phyloP scores from a whole-genome alignment of 2,113 vertebrate genomes.

The Canis aureus region DNA sequence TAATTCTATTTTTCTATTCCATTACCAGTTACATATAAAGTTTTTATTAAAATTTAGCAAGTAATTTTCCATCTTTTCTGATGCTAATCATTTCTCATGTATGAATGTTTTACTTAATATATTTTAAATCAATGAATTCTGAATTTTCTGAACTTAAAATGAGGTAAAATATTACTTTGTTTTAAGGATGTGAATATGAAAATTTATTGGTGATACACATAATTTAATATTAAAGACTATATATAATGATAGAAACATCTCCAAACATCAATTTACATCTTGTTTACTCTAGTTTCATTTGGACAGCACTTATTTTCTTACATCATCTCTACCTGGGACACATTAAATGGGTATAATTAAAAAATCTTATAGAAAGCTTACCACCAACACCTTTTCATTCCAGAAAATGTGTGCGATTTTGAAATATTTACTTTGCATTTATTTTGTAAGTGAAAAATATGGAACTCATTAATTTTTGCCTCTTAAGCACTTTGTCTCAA shows the following conservation, averaged over 20 bases:
- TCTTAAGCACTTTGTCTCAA: not conserved
- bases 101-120: not conserved
- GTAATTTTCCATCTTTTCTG: constrained; percentile 14
- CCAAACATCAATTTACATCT: not conserved
- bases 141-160: constrained; percentile 48
- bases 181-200: not conserved
- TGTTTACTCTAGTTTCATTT: constrained; percentile 12
- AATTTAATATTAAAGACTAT: not conserved
- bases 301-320: constrained; percentile 22
- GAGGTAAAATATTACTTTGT: not conserved
- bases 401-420: constrained; percentile 6
- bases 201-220: not conserved
- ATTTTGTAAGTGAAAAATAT: constrained; percentile 23
- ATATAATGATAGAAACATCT: not conserved
- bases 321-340: not conserved
- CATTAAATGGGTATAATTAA: not conserved
- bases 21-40: constrained; percentile 21
- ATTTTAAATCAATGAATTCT: constrained; percentile 43
- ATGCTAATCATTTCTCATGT: not conserved
- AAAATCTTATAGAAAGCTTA: not conserved
- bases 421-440: not conserved
- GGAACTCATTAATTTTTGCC: constrained; percentile 10
- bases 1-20: constrained; percentile 22
- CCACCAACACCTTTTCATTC: not conserved
- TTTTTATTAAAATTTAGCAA: not conserved